Evolutionary conservation across 2,888 invertebrate species (phyloP), one percentile per base, ranked within the genome.

Genomic region (Hemicrepidius hirtus): DNA sequence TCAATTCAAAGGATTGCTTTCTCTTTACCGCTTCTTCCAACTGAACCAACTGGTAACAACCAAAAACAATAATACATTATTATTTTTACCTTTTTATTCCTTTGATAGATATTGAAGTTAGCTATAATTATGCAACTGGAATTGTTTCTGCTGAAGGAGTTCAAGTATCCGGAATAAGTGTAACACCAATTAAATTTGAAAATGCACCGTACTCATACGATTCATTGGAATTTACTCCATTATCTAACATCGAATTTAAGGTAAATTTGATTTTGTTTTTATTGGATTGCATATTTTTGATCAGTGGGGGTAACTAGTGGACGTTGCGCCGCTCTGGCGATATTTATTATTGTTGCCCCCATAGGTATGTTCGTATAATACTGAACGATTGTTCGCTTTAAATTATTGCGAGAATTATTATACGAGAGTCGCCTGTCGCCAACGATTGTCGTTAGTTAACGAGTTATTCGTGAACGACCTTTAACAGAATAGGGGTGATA

Each of bases 1-100:
- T 85, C 88, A 40, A 88, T 92, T 37, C 88, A 88, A 69, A 88
- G 87, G 73, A 81, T 91, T 13, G 85, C 86, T 1, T 87, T 92
- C 37, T 81, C 81, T 9, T 75, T 81, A 49, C 76, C 78, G 32
- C 66, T 77, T n/a, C 64, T 85, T 20, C 84, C 84, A 3, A 75
- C 73, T 5, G 68, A 73, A 53, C 3, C 62, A 44, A 44, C 41
- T 18, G 66, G 72, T 75, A 70, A 16, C n/a, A 44, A 44, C 13
- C n/a, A 6, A 3, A 13, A 13, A 40, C 5, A 7, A 20, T 7
- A 18, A 3, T 13, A 2, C 3, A 40, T n/a, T 13, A 13, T 4
- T 13, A 40, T 13, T n/a, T n/a, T n/a, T n/a, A 32, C 9, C 5
- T 32, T 1, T 32, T 9, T 32, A 32, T 9, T 32, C 9, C 9